phyloP scores from a whole-genome alignment of 2,113 vertebrate species.

The Microcebus lehilahytsara region DNA sequence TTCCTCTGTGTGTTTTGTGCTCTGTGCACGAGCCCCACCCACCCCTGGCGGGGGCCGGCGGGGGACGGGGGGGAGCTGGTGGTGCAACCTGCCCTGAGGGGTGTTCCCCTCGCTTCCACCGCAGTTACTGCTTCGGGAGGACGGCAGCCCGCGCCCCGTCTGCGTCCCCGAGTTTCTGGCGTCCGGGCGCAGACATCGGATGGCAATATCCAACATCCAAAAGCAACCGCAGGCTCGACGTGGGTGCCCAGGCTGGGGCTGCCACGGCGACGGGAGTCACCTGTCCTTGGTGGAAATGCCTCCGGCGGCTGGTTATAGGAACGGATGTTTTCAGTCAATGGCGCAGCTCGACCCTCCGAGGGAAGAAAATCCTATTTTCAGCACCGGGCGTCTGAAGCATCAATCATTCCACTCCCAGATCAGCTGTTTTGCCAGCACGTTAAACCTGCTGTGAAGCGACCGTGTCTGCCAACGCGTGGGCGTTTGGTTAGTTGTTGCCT shows the following conservation, averaged over 20 bases:
- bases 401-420: slow-evolving; percentile 23
- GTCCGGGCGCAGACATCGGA: no score
- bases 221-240: not conserved
- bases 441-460: slow-evolving; percentile 25
- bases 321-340: slow-evolving; percentile 29
- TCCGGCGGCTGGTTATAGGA: slow-evolving; percentile 36
- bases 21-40: no score
- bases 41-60: no score
- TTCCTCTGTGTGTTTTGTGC: no score
- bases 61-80: no score
- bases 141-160: no score
- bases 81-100: no score
- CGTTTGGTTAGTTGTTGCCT: not conserved
- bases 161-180: accelerated
- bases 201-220: not conserved
- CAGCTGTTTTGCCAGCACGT: slow-evolving; percentile 20
- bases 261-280: slow-evolving; percentile 24
- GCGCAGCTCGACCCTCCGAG: not conserved
- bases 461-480: slow-evolving; percentile 34
- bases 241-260: not conserved
- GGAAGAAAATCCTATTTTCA: slow-evolving; percentile 23
- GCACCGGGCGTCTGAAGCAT: not conserved
- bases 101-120: no score
- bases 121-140: no score
- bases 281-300: not conserved